Conservation (phyloP, 2,888 invertebrate genomes). For the Polymixis flavicincta region DNA sequence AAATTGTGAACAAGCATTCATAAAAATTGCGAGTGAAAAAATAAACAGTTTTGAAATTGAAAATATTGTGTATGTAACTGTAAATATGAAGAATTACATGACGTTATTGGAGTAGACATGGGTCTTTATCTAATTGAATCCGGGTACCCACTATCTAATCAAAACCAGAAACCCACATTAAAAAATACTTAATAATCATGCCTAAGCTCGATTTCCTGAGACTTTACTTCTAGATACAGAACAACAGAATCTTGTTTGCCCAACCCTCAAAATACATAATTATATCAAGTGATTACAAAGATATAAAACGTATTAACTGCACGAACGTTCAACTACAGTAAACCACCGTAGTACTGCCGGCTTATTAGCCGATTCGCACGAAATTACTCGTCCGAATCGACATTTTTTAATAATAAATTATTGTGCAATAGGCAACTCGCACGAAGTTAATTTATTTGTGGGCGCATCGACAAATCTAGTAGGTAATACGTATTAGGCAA, state of each 20-base stretch:
- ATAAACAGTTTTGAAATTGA: no score
- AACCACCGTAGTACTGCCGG: not conserved
- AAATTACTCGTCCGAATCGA: no score
- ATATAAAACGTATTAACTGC: not conserved
- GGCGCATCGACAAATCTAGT: no score
- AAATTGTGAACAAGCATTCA: not conserved
- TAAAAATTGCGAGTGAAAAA: not conserved
- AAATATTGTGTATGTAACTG: not conserved
- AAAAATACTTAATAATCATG: not conserved
- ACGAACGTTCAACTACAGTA: not conserved
- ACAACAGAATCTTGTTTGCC: not conserved
- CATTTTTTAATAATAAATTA: no score
- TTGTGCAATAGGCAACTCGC: no score
- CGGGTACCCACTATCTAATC: constrained; percentile 20
- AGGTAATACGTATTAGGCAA: no score
- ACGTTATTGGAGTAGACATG: not conserved
- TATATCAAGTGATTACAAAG: constrained; percentile 21
- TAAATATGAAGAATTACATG: not conserved
- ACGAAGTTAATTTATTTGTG: no score
- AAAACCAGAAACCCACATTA: not conserved
- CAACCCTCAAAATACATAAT: not conserved
- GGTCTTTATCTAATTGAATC: not conserved
- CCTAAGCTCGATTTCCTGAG: constrained; percentile 13
- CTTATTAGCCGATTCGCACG: no score
- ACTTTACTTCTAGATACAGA: not conserved